phyloP scores from a whole-genome alignment of 1,140 invertebrate species.

The Yoshiicerus persimilis region DNA sequence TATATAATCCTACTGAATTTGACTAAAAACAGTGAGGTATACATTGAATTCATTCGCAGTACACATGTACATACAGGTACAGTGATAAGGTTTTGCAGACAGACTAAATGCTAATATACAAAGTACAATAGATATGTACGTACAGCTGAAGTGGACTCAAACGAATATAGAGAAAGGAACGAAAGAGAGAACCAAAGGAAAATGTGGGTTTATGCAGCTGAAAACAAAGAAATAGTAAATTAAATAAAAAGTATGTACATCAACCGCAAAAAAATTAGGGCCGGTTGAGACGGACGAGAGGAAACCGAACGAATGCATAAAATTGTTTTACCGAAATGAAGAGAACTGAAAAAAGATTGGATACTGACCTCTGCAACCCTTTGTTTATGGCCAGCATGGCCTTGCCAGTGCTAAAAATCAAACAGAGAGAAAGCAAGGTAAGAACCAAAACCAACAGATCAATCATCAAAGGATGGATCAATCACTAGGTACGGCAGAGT shows the following conservation, averaged over 20 bases:
- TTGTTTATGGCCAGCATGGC: constrained; percentile 85
- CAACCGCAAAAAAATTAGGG: constrained; percentile 7
- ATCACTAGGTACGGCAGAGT: not conserved
- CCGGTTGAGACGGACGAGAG: constrained; percentile 23
- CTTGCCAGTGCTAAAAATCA: constrained; percentile 72
- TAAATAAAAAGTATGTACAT: not conserved
- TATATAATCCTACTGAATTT: not conserved
- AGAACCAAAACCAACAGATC: constrained; percentile 48
- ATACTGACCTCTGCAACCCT: constrained; percentile 80
- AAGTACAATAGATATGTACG: not conserved
- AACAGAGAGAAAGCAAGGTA: constrained; percentile 60
- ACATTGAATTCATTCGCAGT: not conserved
- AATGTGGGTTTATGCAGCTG: constrained; percentile 47
- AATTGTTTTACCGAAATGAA: constrained; percentile 26
- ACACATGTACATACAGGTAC: not conserved
- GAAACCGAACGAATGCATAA: constrained; percentile 13
- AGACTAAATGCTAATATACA: constrained; percentile 18
- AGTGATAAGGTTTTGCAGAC: not conserved
- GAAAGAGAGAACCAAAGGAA: constrained; percentile 41
- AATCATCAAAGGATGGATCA: constrained; percentile 36
- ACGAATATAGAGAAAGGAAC: constrained; percentile 34
- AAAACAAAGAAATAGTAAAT: constrained; percentile 16
- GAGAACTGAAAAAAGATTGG: constrained; percentile 48
- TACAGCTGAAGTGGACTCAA: not conserved
- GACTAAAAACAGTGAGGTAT: not conserved